Evolutionary conservation across 2,888 invertebrate species (phyloP).

Genomic region (Anodontia alba): DNA sequence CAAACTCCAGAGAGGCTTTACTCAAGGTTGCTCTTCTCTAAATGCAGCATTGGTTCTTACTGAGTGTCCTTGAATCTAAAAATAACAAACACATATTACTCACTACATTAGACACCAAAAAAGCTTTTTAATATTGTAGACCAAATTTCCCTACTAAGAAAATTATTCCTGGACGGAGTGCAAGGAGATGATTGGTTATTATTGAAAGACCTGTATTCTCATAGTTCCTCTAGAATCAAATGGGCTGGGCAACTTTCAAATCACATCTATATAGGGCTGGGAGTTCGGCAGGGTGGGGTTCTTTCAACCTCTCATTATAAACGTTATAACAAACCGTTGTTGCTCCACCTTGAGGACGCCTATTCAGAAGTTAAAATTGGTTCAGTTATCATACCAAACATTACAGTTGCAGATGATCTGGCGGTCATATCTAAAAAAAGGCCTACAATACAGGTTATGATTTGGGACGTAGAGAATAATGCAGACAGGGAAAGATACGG

Average conservation of each 20-base stretch:
- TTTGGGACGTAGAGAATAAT: too few species aligned
- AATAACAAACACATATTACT: not conserved
- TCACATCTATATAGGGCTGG: slow-evolving; percentile 1
- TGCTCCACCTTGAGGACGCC: slow-evolving; percentile 13
- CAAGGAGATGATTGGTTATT: not conserved
- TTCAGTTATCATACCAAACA: not conserved
- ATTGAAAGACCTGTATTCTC: not conserved
- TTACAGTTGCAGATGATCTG: slow-evolving; percentile 12
- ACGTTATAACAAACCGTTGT: slow-evolving; percentile 10
- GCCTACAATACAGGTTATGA: too few species aligned
- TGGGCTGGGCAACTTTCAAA: slow-evolving; percentile 15
- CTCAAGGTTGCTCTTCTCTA: slow-evolving; percentile 13
- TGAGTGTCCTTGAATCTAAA: slow-evolving; percentile 22
- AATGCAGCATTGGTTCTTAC: slow-evolving; percentile 11
- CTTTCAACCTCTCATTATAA: slow-evolving; percentile 17
- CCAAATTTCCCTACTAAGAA: slow-evolving; percentile 5
- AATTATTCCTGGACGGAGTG: slow-evolving; percentile 13
- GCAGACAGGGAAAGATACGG: slow-evolving; percentile 3
- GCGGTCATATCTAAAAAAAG: slow-evolving; percentile 7
- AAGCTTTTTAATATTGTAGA: slow-evolving; percentile 24
- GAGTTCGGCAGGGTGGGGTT: not conserved
- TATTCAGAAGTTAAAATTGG: slow-evolving; percentile 20
- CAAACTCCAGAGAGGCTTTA: slow-evolving; percentile 21
- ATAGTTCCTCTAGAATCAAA: slow-evolving; percentile 10
- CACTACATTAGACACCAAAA: slow-evolving; percentile 12